Conservation (phyloP, 2,797 vertebrate species). For the Mormyrops boulengeri region DNA sequence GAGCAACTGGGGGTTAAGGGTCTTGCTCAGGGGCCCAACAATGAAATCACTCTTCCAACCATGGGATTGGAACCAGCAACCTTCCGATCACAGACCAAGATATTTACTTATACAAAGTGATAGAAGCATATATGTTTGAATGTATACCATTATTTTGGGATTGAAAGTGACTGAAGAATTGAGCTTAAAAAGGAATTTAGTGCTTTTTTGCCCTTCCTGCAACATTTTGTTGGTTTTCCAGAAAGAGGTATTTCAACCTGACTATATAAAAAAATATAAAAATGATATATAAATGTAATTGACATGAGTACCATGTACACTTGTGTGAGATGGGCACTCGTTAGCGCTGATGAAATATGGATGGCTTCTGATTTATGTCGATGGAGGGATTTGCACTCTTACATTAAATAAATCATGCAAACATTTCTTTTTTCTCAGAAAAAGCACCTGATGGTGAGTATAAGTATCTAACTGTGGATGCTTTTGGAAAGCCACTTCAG, state of each 20-base stretch:
- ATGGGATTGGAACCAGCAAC: background rate
- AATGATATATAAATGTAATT: background rate
- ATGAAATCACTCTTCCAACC: background rate
- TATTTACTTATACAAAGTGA: background rate
- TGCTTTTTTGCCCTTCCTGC: background rate
- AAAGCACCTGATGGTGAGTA: background rate
- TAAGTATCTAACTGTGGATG: background rate
- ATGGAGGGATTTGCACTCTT: background rate
- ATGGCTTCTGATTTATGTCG: background rate
- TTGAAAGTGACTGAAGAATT: background rate
- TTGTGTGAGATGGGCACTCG: background rate
- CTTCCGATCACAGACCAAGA: background rate
- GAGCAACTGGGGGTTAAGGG: background rate
- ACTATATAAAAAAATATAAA: background rate
- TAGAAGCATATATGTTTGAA: background rate
- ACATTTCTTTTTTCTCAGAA: background rate
- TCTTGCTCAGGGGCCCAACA: background rate
- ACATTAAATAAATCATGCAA: background rate
- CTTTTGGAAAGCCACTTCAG: background rate
- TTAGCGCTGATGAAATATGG: background rate
- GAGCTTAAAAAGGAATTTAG: background rate
- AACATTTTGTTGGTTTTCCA: background rate
- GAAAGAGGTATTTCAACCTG: background rate
- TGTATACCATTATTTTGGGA: background rate
- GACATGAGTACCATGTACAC: background rate